phyloP scores from a whole-genome alignment of 2,888 invertebrate genomes.

The Meiosimyza decipiens region DNA sequence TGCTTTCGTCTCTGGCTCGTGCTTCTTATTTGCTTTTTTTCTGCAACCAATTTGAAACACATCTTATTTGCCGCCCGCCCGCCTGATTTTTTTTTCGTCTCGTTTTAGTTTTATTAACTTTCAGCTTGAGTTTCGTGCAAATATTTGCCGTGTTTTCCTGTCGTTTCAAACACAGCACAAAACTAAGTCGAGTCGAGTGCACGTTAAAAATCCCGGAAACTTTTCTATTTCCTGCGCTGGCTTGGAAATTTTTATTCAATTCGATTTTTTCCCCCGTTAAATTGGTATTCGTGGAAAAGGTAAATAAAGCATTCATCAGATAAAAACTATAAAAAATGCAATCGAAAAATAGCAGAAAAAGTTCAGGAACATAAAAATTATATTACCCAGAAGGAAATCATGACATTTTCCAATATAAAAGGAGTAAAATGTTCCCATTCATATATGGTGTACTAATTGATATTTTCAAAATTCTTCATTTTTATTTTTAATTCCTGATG shows the following conservation, averaged over 20 bases:
- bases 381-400: too few species aligned
- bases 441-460: too few species aligned
- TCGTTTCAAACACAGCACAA: neutral
- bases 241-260: slow-evolving; percentile 9
- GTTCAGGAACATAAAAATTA: too few species aligned
- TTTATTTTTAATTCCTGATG: too few species aligned
- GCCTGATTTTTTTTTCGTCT: neutral
- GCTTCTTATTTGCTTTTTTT: neutral
- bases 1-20: neutral
- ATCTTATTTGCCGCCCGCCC: too few species aligned
- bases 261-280: neutral
- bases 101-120: slow-evolving; percentile 22
- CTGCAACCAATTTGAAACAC: neutral
- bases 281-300: neutral
- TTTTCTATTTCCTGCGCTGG: neutral
- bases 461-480: too few species aligned
- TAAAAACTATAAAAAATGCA: too few species aligned
- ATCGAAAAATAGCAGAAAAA: too few species aligned
- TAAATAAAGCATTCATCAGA: slow-evolving; percentile 3
- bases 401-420: too few species aligned
- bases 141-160: slow-evolving; percentile 25
- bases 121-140: slow-evolving; percentile 14
- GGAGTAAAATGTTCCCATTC: too few species aligned
- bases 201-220: neutral
- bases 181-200: neutral